Conservation (phyloP, 2,888 invertebrate genomes). For the Caenorhabditis sulstoni region DNA sequence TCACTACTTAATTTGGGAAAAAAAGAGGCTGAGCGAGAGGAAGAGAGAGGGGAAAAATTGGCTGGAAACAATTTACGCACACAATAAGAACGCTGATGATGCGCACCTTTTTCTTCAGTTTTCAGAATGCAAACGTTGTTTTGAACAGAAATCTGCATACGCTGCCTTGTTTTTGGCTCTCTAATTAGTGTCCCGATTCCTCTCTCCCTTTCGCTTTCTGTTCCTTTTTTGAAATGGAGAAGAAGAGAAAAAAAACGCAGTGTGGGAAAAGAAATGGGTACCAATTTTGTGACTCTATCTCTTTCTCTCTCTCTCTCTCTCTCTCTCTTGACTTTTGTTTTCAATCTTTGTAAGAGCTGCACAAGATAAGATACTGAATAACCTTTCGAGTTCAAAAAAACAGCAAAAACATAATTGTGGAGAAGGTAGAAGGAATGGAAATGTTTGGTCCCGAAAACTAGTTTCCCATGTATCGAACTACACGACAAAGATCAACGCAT, state of each 20-base stretch:
- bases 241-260: too few species aligned
- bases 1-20: constrained; percentile 40
- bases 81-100: not conserved
- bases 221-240: not conserved
- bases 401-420: too few species aligned
- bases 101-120: constrained; percentile 12
- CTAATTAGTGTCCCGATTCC: constrained; percentile 23
- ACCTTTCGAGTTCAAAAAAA: too few species aligned
- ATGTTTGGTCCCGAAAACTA: constrained; percentile 23
- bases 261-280: not conserved
- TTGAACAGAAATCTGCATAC: constrained; percentile 13
- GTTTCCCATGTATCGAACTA: constrained; percentile 25
- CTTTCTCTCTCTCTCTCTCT: too few species aligned
- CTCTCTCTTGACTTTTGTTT: too few species aligned
- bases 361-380: too few species aligned
- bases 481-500: constrained; percentile 26
- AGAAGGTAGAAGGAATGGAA: not conserved
- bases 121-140: constrained; percentile 11
- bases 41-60: constrained; percentile 12
- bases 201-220: not conserved
- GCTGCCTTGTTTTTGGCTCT: constrained; percentile 16
- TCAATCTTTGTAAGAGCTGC: too few species aligned
- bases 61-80: not conserved
- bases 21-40: not conserved
- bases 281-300: too few species aligned